These are phyloP conservation scores for Mimumesa dahlbomi DNA, from an alignment of 2,888 invertebrate genomes.

Conservation along the genomic window DNA sequence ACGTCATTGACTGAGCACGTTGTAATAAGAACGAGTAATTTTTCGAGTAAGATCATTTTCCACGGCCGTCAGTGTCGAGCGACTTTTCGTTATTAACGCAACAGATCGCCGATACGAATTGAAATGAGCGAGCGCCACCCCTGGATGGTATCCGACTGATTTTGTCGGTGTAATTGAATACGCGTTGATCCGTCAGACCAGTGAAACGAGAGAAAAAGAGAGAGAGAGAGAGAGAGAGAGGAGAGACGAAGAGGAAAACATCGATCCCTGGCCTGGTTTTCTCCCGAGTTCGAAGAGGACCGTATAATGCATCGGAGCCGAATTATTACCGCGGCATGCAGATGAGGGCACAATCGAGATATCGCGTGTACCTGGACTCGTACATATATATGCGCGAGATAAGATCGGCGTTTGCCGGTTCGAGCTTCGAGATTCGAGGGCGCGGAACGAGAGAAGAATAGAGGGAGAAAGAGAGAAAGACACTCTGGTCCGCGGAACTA, in stretches of 20 bases:
- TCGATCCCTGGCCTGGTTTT: slow-evolving; percentile 69
- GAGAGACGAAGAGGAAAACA: slow-evolving; percentile 37
- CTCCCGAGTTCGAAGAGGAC: slow-evolving; percentile 26
- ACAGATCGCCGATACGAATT: slow-evolving; percentile 52
- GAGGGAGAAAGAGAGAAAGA: neutral
- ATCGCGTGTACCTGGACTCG: slow-evolving; percentile 60
- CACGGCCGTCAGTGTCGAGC: slow-evolving; percentile 18
- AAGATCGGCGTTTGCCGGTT: slow-evolving; percentile 54
- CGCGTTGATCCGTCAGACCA: slow-evolving; percentile 42
- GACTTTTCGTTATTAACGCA: slow-evolving; percentile 44
- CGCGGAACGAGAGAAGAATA: neutral
- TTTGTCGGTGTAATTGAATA: slow-evolving; percentile 59
- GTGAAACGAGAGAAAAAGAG: slow-evolving; percentile 1
- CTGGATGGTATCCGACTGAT: slow-evolving; percentile 32
- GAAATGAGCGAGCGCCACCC: slow-evolving; percentile 44
- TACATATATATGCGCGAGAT: slow-evolving; percentile 54
- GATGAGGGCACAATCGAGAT: slow-evolving; percentile 67
- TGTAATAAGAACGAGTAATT: too few species aligned
- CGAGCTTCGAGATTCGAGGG: slow-evolving; percentile 48
- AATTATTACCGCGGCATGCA: slow-evolving; percentile 68
- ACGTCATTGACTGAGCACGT: too few species aligned
- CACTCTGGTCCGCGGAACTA: slow-evolving; percentile 4
- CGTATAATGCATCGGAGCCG: slow-evolving; percentile 59
- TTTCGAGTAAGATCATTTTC: slow-evolving; percentile 14
- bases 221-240: neutral